Base-by-base conservation (phyloP, 1,140 invertebrate genomes). In the Nasonia giraulti region DNA sequence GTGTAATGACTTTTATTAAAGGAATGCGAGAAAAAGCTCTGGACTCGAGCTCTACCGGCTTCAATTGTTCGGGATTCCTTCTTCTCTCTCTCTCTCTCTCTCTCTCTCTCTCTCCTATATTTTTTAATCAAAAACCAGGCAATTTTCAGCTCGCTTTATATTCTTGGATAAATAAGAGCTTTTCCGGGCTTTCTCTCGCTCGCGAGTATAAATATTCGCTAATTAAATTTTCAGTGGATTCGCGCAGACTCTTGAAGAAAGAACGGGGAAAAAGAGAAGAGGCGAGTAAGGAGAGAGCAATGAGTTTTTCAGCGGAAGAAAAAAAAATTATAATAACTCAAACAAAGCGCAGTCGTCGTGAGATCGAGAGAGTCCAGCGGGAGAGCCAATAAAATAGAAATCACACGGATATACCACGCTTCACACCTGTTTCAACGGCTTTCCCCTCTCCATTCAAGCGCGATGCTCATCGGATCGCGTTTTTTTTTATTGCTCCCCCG, bases 1-100 rank as follows among this genome's bases (percentile, higher is more conserved):
- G 66, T 68, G 66, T 83, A 77, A 83, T 83, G 74, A 82, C 47
- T 82, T 33, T 47, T 44, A 82, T 66, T 82, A 76, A 44, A 82
- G 47, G 2, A 50, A 50, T 50, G 47, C 47, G 47, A 50, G 10
- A 50, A 3, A 50, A 37, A 37, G 33, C 33, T 37, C 33, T 37
- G 33, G 33, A 37, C 1, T 11, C 47, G 5, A 50, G 12, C 12
- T 50, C 2, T 50, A 17, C 11, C 1, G 47, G 47, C 11, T 50
- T 50, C 47, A 4, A 50, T 17, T 50, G 47, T 50, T 17, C 1
- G 10, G 8, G 0, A 8, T 7, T 44, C 40, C 40, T 44, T 44
- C 40, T 1, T 44, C 40, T 40, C 40, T 44, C 40, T 1, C 40
- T 40, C 40, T 44, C 10, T 44, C 1, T n/a, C n/a, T n/a, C n/a